Base-by-base conservation (phyloP, 2,113 vertebrate genomes). In the Odontophorus gujanensis region DNA sequence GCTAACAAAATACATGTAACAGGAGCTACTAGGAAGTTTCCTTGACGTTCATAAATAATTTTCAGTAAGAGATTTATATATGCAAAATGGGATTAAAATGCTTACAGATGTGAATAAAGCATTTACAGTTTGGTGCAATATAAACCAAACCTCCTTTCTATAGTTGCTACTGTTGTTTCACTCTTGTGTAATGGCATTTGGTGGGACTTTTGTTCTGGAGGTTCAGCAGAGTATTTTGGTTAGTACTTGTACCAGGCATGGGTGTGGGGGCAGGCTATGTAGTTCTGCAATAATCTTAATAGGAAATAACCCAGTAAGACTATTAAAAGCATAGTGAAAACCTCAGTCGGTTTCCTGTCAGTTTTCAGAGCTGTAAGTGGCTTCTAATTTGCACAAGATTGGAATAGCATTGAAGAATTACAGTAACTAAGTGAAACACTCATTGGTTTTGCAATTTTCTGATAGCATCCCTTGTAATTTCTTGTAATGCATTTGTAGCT, bases 371-470 rank as follows among this genome's bases (percentile, higher is more conserved):
- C 93, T 91, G 40, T 97, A 98, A 97, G 97, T 97, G 97, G 93
- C 96, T 97, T 96, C 96, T 98, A 97, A 98, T 98, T 98, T 98
- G 96, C 94, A 89, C 92, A 85, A 96, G 97, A 98, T 96, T 93
- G 94, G 97, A 98, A 94, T 76, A 97, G 96, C 97, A 93, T 85
- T 97, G 97, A 98, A 96, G 97, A 98, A 98, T 98, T 97, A 97
- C 96, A 96, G 97, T 97, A 97, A 97, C 97, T 95, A 97, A 98
- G 97, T 71, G 97, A 97, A 97, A 96, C 97, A 97, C 92, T 97
- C 96, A 62, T 92, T 93, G 93, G 93, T 92, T 98, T 98, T 98
- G 97, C 97, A 97, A 97, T 98, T 98, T 98, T 97, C 97, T 98
- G 96, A 97, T 97, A 97, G 97, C 96, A 96, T 97, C 96, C 97